Evolutionary conservation across 2,888 invertebrate species (phyloP).

Genomic region (Phortica magna): DNA sequence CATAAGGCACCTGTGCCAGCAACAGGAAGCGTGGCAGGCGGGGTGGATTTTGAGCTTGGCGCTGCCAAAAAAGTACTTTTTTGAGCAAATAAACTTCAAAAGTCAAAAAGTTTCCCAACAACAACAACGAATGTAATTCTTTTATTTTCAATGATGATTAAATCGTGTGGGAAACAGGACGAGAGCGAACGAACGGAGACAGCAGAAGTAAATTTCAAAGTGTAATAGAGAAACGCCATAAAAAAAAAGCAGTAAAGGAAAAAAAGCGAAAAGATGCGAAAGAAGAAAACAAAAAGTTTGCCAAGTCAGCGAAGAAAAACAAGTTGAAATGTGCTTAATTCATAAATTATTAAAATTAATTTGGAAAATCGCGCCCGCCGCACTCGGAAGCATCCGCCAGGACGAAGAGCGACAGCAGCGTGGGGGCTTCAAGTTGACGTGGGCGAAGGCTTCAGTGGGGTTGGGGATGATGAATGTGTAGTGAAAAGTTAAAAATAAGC

Average conservation of each 20-base stretch:
- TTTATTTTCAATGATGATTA: background rate
- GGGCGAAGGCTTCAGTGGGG: background rate
- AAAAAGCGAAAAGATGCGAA: background rate
- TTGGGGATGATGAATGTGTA: too few species aligned
- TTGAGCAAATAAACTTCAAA: constrained; percentile 30
- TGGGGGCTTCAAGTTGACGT: background rate
- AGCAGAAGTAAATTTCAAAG: constrained; percentile 8
- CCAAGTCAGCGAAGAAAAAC: constrained; percentile 12
- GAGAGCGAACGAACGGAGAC: background rate
- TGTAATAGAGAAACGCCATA: background rate
- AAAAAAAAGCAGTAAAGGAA: constrained; percentile 8
- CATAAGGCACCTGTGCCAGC: background rate
- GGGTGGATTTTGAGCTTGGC: background rate
- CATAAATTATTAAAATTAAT: constrained; percentile 36
- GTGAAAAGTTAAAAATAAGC: constrained; percentile 4
- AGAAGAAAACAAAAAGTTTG: constrained; percentile 11
- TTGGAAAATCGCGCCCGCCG: constrained; percentile 19
- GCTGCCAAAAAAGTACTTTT: constrained; percentile 22
- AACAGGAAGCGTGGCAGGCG: background rate
- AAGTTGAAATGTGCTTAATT: constrained; percentile 30
- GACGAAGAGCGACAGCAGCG: background rate
- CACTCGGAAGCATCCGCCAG: background rate
- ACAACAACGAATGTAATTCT: background rate
- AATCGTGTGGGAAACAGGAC: too few species aligned
- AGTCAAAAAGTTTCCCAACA: constrained; percentile 28